phyloP scores from a whole-genome alignment of 2,113 vertebrate species.

The Xiphophorus hellerii region DNA sequence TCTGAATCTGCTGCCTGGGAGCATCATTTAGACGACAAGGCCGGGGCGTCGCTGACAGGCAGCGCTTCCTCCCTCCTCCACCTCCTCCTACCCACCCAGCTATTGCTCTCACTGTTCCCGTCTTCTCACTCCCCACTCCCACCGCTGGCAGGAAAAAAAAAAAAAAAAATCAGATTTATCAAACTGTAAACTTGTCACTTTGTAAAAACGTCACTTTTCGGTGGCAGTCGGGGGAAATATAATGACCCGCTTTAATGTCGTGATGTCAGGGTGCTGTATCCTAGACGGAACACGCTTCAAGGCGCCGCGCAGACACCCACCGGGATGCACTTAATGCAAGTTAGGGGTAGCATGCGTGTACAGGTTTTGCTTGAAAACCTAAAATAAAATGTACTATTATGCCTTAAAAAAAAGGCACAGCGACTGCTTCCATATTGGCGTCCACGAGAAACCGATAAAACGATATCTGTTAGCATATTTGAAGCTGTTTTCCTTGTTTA shows the following conservation, averaged over 20 bases:
- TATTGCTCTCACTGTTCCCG: conserved; percentile 40
- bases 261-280: conserved; percentile 76
- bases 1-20: conserved; percentile 76
- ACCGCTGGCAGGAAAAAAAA: conserved; percentile 31
- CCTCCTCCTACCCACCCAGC: conserved; percentile 22
- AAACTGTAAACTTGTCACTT: conserved; percentile 86
- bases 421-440: conserved; percentile 13
- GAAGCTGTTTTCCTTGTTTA: neutral
- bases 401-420: conserved; percentile 30
- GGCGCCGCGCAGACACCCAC: conserved; percentile 54
- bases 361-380: conserved; percentile 50
- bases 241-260: conserved; percentile 84
- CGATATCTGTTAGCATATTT: conserved; percentile 22
- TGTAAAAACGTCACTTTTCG: conserved; percentile 81
- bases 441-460: conserved; percentile 41
- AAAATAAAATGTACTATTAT: conserved; percentile 72
- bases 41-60: conserved; percentile 69
- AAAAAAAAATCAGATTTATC: conserved; percentile 79
- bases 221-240: conserved; percentile 78
- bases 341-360: conserved; percentile 47
- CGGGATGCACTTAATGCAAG: conserved; percentile 55
- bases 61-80: conserved; percentile 33
- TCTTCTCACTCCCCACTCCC: conserved; percentile 37
- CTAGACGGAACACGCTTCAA: conserved; percentile 74
- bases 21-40: conserved; percentile 72